Percentiles rank a stretch among this genome's conserved stretches.
Evolutionary conservation across 2,888 invertebrate genomes (phyloP).

Genomic region (Sepiola atlantica): DNA sequence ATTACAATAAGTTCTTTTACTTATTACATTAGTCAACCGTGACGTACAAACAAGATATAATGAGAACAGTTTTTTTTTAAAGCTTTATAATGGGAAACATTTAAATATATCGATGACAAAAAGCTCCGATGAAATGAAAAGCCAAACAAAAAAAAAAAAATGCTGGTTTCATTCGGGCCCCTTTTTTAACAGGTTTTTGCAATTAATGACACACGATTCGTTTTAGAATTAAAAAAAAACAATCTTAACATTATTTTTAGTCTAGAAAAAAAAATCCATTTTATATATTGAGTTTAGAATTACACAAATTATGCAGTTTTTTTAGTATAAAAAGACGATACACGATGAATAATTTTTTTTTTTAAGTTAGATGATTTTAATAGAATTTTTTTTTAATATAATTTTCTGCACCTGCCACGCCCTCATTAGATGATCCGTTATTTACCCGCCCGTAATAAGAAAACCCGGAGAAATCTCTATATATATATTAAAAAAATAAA

Average conservation of each 20-base stretch:
- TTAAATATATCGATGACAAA: slow-evolving; percentile 10
- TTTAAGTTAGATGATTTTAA: neutral
- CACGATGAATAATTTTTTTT: neutral
- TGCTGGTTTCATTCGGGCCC: slow-evolving; percentile 18
- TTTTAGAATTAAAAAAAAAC: neutral
- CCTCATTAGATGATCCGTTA: slow-evolving; percentile 32
- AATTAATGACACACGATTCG: neutral
- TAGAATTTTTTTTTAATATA: neutral
- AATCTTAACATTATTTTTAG: no score
- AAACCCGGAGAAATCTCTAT: neutral
- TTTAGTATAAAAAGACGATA: neutral
- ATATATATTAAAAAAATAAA: neutral
- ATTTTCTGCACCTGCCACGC: neutral
- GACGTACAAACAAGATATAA: slow-evolving; percentile 14
- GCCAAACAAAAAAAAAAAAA: neutral
- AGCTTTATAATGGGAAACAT: neutral
- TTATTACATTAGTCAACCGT: slow-evolving; percentile 24
- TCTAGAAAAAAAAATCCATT: neutral
- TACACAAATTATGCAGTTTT: slow-evolving; percentile 20
- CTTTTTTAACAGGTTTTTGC: neutral
- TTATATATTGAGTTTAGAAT: neutral
- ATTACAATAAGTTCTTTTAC: slow-evolving; percentile 4
- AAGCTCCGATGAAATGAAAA: slow-evolving; percentile 9
- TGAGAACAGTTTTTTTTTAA: slow-evolving; percentile 4
- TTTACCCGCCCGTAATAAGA: slow-evolving; percentile 1